These are phyloP conservation scores for Nymphalis c-album DNA, from an alignment of 2,888 invertebrate species.

Conservation along the genomic window DNA sequence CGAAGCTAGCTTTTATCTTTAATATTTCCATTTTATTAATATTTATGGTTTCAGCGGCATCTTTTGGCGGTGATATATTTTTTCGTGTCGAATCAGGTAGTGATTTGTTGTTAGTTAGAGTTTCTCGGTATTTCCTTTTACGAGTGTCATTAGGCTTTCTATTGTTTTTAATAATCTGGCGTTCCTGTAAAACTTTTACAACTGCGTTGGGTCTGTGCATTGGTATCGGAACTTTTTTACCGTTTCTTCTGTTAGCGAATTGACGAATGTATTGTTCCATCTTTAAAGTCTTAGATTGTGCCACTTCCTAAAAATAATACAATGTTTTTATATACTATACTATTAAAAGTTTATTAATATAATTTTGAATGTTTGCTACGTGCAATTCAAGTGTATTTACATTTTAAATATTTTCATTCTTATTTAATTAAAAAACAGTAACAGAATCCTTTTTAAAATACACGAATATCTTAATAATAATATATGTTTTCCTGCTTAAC, in stretches of 20 bases:
- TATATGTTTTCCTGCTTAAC: too few relatives aligned
- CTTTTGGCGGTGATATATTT: slow-evolving; percentile 41
- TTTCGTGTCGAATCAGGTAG: slow-evolving; percentile 55
- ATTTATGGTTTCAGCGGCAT: slow-evolving; percentile 40
- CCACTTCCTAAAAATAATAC: slow-evolving; percentile 20
- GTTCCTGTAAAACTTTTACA: slow-evolving; percentile 50
- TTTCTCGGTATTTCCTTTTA: slow-evolving; percentile 47
- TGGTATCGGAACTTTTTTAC: slow-evolving; percentile 52
- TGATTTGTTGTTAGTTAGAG: slow-evolving; percentile 46
- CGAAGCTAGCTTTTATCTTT: slow-evolving; percentile 53
- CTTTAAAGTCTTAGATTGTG: slow-evolving; percentile 24
- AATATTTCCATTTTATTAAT: slow-evolving; percentile 48
- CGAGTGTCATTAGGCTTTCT: slow-evolving; percentile 37
- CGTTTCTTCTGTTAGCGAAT: slow-evolving; percentile 50
- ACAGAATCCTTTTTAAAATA: too few relatives aligned
- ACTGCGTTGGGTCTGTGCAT: slow-evolving; percentile 56
- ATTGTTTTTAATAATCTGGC: slow-evolving; percentile 37
- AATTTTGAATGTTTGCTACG: too few relatives aligned
- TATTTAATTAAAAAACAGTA: too few relatives aligned
- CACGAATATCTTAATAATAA: too few relatives aligned
- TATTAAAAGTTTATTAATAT: too few relatives aligned
- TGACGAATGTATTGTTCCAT: slow-evolving; percentile 48
- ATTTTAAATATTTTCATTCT: too few relatives aligned
- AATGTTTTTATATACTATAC: too few relatives aligned
- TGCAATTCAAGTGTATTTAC: too few relatives aligned